Conservation (phyloP, 2,888 invertebrate species). For the Euspilapteryx auroguttella region DNA sequence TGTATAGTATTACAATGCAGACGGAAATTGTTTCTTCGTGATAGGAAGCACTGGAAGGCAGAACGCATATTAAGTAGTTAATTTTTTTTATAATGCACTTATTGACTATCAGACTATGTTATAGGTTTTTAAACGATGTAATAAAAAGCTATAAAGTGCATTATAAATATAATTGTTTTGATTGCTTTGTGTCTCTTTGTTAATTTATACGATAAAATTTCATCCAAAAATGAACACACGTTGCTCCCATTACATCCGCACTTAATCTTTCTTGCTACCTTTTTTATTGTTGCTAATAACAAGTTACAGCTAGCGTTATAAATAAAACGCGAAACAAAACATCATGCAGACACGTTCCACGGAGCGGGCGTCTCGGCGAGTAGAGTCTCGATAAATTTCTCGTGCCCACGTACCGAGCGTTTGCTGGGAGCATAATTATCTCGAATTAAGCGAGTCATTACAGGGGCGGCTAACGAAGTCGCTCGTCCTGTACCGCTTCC, state of each 20-base stretch:
- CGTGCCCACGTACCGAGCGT: conserved; percentile 25
- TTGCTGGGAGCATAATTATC: conserved; percentile 42
- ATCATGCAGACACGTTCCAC: conserved; percentile 10
- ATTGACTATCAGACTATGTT: no score
- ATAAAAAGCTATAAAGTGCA: no score
- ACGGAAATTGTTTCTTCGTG: conserved; percentile 49
- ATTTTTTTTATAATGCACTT: conserved; percentile 37
- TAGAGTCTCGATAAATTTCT: conserved; percentile 32
- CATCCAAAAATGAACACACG: no score
- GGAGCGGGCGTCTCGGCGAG: conserved; percentile 14
- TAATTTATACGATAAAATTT: no score
- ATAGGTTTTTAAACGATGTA: no score
- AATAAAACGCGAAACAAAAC: conserved; percentile 18
- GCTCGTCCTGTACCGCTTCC: conserved; percentile 21
- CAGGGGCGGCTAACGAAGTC: conserved; percentile 38
- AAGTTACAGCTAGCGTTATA: conserved; percentile 22
- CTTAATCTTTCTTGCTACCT: no score
- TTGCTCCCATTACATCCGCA: no score
- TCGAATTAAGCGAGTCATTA: conserved; percentile 51
- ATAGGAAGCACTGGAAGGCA: conserved; percentile 35
- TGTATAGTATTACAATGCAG: conserved; percentile 36
- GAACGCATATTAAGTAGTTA: conserved; percentile 38
- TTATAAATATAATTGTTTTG: no score
- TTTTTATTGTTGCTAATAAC: no score
- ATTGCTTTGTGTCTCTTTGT: no score